Evolutionary conservation across 2,797 vertebrate species (phyloP).

Genomic region (Oceanodroma leucorhoa): DNA sequence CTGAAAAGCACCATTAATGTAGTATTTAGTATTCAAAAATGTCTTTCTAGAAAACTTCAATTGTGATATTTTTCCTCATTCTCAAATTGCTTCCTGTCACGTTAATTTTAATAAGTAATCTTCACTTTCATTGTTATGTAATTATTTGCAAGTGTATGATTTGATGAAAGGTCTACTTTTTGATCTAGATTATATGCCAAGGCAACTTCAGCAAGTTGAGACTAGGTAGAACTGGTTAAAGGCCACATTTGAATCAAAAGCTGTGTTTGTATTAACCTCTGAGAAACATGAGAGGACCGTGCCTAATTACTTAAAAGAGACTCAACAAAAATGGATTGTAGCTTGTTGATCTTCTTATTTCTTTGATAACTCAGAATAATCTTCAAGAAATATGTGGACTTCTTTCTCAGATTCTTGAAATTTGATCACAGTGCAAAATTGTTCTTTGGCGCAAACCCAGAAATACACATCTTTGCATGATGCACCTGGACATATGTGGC

Average conservation of each 20-base stretch:
- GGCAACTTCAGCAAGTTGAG: slow-evolving; percentile 61
- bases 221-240: slow-evolving; percentile 53
- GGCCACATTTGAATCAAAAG: slow-evolving; percentile 70
- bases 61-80: background rate
- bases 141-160: slow-evolving; percentile 72
- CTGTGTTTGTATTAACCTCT: slow-evolving; percentile 69
- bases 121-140: slow-evolving; percentile 62
- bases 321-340: slow-evolving; percentile 72
- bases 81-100: slow-evolving; percentile 59
- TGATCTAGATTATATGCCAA: slow-evolving; percentile 51
- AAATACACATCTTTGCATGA: slow-evolving; percentile 79
- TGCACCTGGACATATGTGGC: slow-evolving; percentile 86
- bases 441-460: slow-evolving; percentile 81
- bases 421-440: slow-evolving; percentile 78
- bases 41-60: slow-evolving; percentile 1
- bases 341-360: slow-evolving; percentile 77
- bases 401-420: slow-evolving; percentile 78
- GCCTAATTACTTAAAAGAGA: slow-evolving; percentile 76
- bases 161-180: slow-evolving; percentile 65
- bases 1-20: background rate
- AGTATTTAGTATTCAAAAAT: background rate
- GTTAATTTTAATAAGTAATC: slow-evolving; percentile 59
- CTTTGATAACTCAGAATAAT: slow-evolving; percentile 80
- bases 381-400: slow-evolving; percentile 76
- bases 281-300: slow-evolving; percentile 76